Conservation (phyloP, 2,797 vertebrate genomes). For the Sebastes goodei region DNA sequence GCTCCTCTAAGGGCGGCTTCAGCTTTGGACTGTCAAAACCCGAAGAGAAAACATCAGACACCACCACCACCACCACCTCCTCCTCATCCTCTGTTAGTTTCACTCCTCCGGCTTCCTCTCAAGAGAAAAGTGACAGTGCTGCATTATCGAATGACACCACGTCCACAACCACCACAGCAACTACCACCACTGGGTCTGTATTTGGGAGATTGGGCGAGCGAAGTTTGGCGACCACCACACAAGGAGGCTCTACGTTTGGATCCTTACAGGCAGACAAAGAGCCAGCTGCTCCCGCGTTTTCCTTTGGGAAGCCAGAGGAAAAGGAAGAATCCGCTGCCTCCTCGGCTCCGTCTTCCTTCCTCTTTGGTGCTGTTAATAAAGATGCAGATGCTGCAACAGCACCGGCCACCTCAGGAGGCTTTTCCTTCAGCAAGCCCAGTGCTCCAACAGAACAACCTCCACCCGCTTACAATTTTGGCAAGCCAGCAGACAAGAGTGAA, state of each 20-base stretch:
- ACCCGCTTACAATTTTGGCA: slow-evolving; percentile 77
- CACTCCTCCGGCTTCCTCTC: slow-evolving; percentile 60
- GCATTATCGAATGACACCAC: slow-evolving; percentile 44
- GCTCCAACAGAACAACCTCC: slow-evolving; percentile 81
- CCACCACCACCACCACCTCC: neutral
- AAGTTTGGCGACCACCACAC: slow-evolving; percentile 15
- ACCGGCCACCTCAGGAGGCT: slow-evolving; percentile 62
- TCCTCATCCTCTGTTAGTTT: slow-evolving; percentile 63
- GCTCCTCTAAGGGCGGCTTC: slow-evolving; percentile 77
- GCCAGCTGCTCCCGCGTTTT: slow-evolving; percentile 75
- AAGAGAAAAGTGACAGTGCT: slow-evolving; percentile 67
- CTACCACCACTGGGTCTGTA: slow-evolving; percentile 39
- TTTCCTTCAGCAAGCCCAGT: slow-evolving; percentile 87
- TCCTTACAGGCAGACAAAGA: slow-evolving; percentile 77
- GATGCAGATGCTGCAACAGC: slow-evolving; percentile 77
- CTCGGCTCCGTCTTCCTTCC: slow-evolving; percentile 56
- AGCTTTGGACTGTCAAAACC: slow-evolving; percentile 83
- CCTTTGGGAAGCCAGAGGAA: slow-evolving; percentile 87
- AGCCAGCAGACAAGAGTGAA: slow-evolving; percentile 74
- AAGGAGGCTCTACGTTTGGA: slow-evolving; percentile 66
- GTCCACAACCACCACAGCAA: slow-evolving; percentile 26
- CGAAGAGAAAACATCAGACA: slow-evolving; percentile 76
- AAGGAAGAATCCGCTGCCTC: slow-evolving; percentile 79
- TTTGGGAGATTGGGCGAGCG: slow-evolving; percentile 66
- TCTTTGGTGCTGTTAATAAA: slow-evolving; percentile 83